Conservation (phyloP, 92 coral and sea anemone species). For the Muricea muricata region DNA sequence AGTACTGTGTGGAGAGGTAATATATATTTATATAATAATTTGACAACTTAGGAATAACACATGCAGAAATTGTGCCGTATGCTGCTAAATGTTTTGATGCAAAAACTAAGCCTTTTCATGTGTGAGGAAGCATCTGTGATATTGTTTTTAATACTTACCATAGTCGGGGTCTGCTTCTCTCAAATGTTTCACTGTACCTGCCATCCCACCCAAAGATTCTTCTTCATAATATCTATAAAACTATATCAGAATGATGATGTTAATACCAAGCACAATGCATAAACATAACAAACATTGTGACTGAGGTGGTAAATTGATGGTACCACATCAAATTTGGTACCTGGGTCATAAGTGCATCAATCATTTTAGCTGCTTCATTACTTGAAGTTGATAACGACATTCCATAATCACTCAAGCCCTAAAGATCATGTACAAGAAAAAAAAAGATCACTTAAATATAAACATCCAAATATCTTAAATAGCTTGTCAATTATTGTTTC, state of each 20-base stretch:
- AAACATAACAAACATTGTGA: neutral
- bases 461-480: too few species aligned
- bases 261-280: neutral
- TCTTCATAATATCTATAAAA: conserved; percentile 85
- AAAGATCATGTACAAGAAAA: neutral
- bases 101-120: too few species aligned
- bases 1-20: neutral
- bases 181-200: conserved; percentile 72
- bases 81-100: too few species aligned
- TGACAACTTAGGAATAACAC: too few species aligned
- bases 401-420: conserved; percentile 33
- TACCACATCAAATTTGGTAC: too few species aligned
- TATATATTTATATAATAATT: neutral
- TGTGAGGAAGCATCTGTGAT: too few species aligned
- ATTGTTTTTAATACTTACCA: too few species aligned
- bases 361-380: conserved; percentile 60
- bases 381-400: conserved; percentile 43
- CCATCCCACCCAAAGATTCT: conserved; percentile 79
- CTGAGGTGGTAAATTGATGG: too few species aligned
- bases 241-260: conserved; percentile 51
- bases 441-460: too few species aligned
- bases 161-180: conserved; percentile 84
- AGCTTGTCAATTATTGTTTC: too few species aligned
- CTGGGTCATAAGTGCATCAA: conserved; percentile 56
- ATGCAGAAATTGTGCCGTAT: too few species aligned